Evolutionary conservation across 1,140 invertebrate genomes (phyloP).

Genomic region (Andricus grossulariae): DNA sequence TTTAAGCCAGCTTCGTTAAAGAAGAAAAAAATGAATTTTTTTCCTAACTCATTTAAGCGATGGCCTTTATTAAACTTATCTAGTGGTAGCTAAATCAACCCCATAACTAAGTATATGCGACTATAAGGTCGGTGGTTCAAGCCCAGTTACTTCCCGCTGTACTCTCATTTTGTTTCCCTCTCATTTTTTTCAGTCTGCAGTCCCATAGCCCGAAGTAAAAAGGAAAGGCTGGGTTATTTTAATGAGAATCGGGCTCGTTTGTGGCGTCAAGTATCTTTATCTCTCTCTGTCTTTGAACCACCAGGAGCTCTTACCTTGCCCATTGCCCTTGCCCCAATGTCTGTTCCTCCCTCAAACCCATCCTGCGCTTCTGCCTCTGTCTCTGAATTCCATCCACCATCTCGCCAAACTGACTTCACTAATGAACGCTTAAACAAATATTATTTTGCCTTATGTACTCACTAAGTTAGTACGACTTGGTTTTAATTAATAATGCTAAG

Average conservation of each 20-base stretch:
- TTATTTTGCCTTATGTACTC: slow-evolving; percentile 75
- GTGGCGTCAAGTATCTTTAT: slow-evolving; percentile 58
- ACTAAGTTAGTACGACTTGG: slow-evolving; percentile 73
- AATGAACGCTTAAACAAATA: slow-evolving; percentile 75
- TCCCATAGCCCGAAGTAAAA: slow-evolving; percentile 52
- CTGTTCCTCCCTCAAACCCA: slow-evolving; percentile 23
- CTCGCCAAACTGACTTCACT: slow-evolving; percentile 63
- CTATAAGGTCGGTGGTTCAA: neutral
- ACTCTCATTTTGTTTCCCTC: slow-evolving; percentile 34
- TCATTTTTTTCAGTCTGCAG: slow-evolving; percentile 40
- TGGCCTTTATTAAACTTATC: slow-evolving; percentile 40
- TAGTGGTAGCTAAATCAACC: slow-evolving; percentile 62
- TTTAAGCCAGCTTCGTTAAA: slow-evolving; percentile 43
- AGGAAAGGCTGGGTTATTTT: slow-evolving; percentile 70
- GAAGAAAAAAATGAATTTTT: slow-evolving; percentile 59
- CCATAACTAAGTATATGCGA: neutral
- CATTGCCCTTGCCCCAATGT: neutral
- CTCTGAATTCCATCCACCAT: slow-evolving; percentile 47
- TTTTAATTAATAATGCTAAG: slow-evolving; percentile 76
- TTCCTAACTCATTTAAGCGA: slow-evolving; percentile 61
- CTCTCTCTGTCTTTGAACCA: slow-evolving; percentile 35
- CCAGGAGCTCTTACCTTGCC: slow-evolving; percentile 13
- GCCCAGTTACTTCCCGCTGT: slow-evolving; percentile 35
- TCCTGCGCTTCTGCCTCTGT: slow-evolving; percentile 37
- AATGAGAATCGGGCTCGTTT: slow-evolving; percentile 74